phyloP scores from a whole-genome alignment of 1,140 invertebrate genomes.

The Patella vulgata region DNA sequence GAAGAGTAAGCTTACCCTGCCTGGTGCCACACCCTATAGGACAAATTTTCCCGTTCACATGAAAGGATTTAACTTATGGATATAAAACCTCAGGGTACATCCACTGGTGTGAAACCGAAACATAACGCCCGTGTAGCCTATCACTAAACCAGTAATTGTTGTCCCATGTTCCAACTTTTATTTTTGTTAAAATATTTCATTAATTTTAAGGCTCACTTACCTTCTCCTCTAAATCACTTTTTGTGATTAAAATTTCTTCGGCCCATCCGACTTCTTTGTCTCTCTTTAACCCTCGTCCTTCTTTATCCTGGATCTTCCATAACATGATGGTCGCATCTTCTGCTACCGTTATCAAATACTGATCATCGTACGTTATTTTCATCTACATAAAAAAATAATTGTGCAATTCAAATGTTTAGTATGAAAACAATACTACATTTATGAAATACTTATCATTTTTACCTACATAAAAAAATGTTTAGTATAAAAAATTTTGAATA shows the following conservation, averaged over 20 bases:
- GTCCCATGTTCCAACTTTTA: no score
- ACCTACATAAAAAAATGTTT: background rate
- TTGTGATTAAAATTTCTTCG: constrained; percentile 74
- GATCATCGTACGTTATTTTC: constrained; percentile 79
- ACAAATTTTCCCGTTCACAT: no score
- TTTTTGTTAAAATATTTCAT: no score
- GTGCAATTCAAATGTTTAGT: background rate
- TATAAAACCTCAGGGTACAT: no score
- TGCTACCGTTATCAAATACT: constrained; percentile 78
- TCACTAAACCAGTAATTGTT: no score
- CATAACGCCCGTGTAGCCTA: no score
- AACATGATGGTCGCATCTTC: constrained; percentile 82
- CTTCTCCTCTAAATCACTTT: constrained; percentile 69
- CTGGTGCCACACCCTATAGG: no score
- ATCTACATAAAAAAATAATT: constrained; percentile 48
- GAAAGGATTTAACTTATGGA: no score
- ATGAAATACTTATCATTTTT: background rate
- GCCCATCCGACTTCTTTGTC: constrained; percentile 80
- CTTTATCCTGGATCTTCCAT: constrained; percentile 84
- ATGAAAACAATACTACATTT: constrained; percentile 1
- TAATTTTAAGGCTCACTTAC: no score
- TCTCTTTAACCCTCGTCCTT: constrained; percentile 76
- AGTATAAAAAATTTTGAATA: background rate
- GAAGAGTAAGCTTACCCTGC: no score
- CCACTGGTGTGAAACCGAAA: no score